Percentiles rank a stretch among this genome's conserved stretches.
Conservation (phyloP, 2,113 vertebrate species). For the Alexandromys fortis region DNA sequence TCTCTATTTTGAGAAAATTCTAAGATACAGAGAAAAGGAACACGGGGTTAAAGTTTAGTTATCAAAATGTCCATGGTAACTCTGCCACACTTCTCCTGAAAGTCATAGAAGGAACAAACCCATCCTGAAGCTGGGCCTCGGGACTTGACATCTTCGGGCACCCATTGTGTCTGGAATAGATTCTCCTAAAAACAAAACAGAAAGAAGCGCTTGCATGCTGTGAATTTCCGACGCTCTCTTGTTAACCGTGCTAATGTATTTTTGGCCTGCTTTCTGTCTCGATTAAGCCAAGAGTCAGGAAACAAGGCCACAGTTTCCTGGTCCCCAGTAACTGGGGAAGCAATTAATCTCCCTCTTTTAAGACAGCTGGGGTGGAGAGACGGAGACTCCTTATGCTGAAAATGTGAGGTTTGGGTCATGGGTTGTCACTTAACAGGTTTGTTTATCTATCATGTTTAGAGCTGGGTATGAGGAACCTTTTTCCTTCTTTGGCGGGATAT, state of each 20-base stretch:
- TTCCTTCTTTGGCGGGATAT: constrained; percentile 17
- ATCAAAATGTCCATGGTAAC: not conserved
- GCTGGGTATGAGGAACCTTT: not conserved
- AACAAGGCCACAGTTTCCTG: not conserved
- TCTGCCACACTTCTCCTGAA: not conserved
- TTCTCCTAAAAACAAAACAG: not conserved
- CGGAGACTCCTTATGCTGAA: not conserved
- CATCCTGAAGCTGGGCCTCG: not conserved
- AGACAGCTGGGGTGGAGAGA: not conserved
- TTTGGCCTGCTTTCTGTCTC: constrained; percentile 12
- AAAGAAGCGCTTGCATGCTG: not conserved
- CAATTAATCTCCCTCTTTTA: not conserved
- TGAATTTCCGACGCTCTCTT: constrained; percentile 9
- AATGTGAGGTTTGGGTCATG: not conserved
- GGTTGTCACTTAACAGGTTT: not conserved
- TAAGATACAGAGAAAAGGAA: not conserved
- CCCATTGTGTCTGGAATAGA: not conserved
- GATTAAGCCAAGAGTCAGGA: not conserved
- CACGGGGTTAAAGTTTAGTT: not conserved
- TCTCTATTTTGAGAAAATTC: constrained; percentile 27
- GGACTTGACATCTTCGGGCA: not conserved
- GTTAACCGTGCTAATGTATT: constrained; percentile 1
- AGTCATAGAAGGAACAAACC: not conserved
- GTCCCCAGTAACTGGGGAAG: not conserved
- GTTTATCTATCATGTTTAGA: not conserved